Evolutionary conservation across 2,797 vertebrate genomes (phyloP).

Genomic region (Nothura maculosa): DNA sequence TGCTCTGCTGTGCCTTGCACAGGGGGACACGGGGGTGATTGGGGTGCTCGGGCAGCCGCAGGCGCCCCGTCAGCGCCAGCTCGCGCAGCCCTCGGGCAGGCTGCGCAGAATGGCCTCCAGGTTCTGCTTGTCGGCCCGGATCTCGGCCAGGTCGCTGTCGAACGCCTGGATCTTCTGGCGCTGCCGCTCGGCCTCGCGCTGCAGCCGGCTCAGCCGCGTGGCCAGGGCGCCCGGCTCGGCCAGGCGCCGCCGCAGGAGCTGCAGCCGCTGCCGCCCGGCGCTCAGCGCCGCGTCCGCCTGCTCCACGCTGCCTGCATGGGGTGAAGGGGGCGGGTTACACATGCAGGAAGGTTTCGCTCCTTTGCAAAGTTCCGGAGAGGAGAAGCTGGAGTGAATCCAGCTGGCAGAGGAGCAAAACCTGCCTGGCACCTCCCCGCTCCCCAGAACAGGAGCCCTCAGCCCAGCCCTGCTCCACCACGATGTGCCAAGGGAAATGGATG

Average conservation of each 20-base stretch:
- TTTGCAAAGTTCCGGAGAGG: not conserved
- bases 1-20: not conserved
- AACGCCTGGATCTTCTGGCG: conserved; percentile 82
- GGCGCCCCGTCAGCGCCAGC: conserved; percentile 45
- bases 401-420: not conserved
- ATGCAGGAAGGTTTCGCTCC: not conserved
- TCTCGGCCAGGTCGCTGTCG: conserved; percentile 87
- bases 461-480: not conserved
- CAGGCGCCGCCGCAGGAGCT: conserved; percentile 82
- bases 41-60: not conserved
- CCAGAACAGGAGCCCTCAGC: not conserved
- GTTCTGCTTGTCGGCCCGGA: conserved; percentile 88
- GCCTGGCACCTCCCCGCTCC: not conserved
- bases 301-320: conserved; percentile 61
- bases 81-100: conserved; percentile 86
- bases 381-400: not conserved
- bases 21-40: not conserved
- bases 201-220: conserved; percentile 85
- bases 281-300: conserved; percentile 80
- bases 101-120: conserved; percentile 89
- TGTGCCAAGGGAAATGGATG: not conserved
- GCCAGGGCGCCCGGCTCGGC: conserved; percentile 76
- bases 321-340: not conserved
- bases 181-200: conserved; percentile 84
- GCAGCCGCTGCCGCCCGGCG: conserved; percentile 75